Evolutionary conservation across 92 coral and sea anemone species (phyloP).

Genomic region (Zoanthus gigantus): DNA sequence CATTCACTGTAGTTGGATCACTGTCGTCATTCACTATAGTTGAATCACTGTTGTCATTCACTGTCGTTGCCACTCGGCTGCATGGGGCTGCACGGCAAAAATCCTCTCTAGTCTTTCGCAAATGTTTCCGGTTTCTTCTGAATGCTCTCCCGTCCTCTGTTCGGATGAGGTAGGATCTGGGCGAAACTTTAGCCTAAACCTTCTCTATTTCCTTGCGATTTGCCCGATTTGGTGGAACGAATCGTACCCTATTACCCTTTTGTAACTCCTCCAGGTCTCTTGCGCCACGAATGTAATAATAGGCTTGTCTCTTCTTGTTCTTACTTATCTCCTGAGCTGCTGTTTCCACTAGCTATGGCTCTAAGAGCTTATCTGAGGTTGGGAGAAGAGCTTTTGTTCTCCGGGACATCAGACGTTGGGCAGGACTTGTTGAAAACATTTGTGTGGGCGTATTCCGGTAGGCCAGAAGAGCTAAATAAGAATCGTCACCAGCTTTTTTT

Average conservation of each 20-base stretch:
- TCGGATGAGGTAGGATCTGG: neutral
- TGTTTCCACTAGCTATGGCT: neutral
- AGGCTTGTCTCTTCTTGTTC: neutral
- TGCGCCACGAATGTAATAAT: neutral
- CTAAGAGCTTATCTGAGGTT: neutral
- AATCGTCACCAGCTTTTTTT: neutral
- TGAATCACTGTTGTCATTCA: neutral
- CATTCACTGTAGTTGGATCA: slow-evolving; percentile 1
- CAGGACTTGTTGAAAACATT: neutral
- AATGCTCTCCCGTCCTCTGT: neutral
- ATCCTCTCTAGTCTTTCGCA: neutral
- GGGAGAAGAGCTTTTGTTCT: neutral
- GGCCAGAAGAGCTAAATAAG: neutral
- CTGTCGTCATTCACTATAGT: neutral
- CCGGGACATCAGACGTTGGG: neutral
- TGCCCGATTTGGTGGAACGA: slow-evolving; percentile 2
- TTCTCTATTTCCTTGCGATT: slow-evolving; percentile 14
- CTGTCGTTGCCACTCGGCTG: neutral
- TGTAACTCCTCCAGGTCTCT: neutral
- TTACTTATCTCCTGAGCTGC: neutral
- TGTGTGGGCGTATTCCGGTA: slow-evolving; percentile 3
- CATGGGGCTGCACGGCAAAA: neutral
- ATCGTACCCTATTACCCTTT: neutral
- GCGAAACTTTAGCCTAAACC: neutral
- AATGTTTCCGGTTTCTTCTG: neutral